Base-by-base conservation (phyloP, 2,888 invertebrate genomes). In the Cheilosia grossa region DNA sequence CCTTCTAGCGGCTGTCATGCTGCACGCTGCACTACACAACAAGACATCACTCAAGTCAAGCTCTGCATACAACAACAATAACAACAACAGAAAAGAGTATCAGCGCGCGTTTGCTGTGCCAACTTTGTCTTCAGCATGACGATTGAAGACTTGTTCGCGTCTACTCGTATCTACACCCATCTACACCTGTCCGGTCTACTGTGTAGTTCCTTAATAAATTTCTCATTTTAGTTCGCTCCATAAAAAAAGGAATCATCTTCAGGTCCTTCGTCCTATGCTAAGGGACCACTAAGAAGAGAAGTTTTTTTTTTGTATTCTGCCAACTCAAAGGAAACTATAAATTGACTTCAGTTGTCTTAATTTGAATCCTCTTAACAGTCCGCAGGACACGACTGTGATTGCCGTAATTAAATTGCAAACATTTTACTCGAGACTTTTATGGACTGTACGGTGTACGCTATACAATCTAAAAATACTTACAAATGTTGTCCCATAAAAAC, bases 331-430 rank as follows among this genome's bases (percentile, higher is more conserved):
- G 85, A 85, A 85, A 63, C 80, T 21, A 77, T 85, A 81, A 85
- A 85, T 73, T 80, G 80, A 53, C 72, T 72, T 13, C 37, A 72
- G 72, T 81, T 81, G 81, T 80, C 83, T 79, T 70, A 51, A 85
- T 85, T 85, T 80, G 75, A 70, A 63, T 80, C 47, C 61, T 21
- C 80, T 61, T 69, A 59, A 66, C n/a, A 72, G 66, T 69, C 69
- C 54, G n/a, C n/a, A 56, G 59, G 33, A 72, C 58, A 73, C 63
- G 67, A 63, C 56, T 77, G 61, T 58, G 77, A 81, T 72, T 75
- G 75, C 44, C 61, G 77, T 77, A 85, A 85, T 85, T 85, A 85
- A 85, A 81, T 77, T 61, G 75, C 72, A 74, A 74, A 67, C 77
- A 72, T 73, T 77, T 40, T 49, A 56, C 61, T 21, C 27, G 37